A percentile compares a stretch with the other conserved stretches of the same genome.
phyloP scores from a whole-genome alignment of 1,140 invertebrate species.

The Conopomorpha cramerella region DNA sequence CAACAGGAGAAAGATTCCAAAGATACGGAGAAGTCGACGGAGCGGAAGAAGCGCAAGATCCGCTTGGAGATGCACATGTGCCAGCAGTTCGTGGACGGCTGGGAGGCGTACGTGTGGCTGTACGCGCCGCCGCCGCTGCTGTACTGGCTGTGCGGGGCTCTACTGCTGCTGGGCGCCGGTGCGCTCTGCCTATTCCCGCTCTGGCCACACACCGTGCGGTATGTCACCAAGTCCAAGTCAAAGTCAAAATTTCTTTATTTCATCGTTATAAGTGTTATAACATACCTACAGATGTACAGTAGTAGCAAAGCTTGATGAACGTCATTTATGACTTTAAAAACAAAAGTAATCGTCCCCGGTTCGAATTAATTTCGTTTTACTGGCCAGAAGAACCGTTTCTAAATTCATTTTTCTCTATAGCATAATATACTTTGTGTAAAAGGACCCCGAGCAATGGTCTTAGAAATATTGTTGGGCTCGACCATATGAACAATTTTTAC shows the following conservation, averaged over 20 bases:
- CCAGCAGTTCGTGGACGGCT: slow-evolving; percentile 79
- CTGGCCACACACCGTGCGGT: slow-evolving; percentile 91
- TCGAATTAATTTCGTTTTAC: too few relatives aligned
- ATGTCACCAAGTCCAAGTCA: too few relatives aligned
- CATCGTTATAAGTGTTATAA: not conserved
- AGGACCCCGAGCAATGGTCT: too few relatives aligned
- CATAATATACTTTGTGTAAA: too few relatives aligned
- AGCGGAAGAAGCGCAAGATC: slow-evolving; percentile 70
- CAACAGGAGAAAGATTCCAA: slow-evolving; percentile 40
- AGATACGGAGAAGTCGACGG: slow-evolving; percentile 49
- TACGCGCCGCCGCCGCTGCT: slow-evolving; percentile 97
- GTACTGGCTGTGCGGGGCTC: slow-evolving; percentile 93
- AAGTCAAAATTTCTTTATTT: too few relatives aligned
- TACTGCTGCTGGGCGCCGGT: slow-evolving; percentile 91
- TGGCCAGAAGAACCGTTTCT: too few relatives aligned
- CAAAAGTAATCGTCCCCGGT: too few relatives aligned
- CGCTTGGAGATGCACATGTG: slow-evolving; percentile 92
- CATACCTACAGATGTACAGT: not conserved
- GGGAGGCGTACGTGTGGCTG: slow-evolving; percentile 98
- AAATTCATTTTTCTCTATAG: not conserved
- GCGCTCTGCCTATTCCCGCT: slow-evolving; percentile 97
- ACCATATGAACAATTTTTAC: too few relatives aligned
- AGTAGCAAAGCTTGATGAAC: not conserved
- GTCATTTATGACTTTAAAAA: not conserved
- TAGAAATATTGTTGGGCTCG: too few relatives aligned